Percentiles rank a stretch among this genome's conserved stretches.
phyloP scores from a whole-genome alignment of 2,888 invertebrate species.

The Rhogogaster chlorosoma region DNA sequence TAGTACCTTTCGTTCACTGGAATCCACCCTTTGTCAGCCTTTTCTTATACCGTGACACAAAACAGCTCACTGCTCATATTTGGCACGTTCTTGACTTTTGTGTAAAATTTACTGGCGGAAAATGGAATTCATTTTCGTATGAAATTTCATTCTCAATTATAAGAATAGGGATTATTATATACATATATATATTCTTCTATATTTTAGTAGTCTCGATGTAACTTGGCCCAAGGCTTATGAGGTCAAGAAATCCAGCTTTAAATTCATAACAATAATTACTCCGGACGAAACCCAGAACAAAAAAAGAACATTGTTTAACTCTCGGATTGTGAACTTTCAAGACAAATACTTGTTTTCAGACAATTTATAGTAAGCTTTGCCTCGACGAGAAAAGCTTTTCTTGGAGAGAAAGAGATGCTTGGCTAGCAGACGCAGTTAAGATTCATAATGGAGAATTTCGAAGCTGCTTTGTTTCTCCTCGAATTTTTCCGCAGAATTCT shows the following conservation, averaged over 20 bases:
- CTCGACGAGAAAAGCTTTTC: background rate
- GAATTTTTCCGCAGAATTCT: background rate
- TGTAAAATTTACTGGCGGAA: background rate
- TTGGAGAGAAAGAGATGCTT: too few species aligned
- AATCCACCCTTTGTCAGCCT: constrained; percentile 17
- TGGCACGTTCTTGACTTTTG: background rate
- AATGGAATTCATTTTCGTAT: background rate
- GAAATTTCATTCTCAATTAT: background rate
- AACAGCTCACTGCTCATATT: background rate
- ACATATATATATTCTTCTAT: background rate
- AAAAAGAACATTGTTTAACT: background rate
- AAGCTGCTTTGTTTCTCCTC: background rate
- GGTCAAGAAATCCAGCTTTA: background rate
- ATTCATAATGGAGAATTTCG: background rate
- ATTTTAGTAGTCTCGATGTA: background rate
- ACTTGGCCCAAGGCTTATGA: background rate
- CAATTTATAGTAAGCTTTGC: background rate
- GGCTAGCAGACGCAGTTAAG: background rate
- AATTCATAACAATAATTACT: background rate
- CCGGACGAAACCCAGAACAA: background rate
- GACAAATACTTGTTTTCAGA: background rate
- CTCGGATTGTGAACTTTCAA: background rate
- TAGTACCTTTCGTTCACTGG: background rate
- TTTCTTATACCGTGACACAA: background rate
- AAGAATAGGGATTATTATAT: background rate